Evolutionary conservation across 2,797 vertebrate species (phyloP), one percentile per base, ranked within the genome.

Genomic region (Argentina silus): DNA sequence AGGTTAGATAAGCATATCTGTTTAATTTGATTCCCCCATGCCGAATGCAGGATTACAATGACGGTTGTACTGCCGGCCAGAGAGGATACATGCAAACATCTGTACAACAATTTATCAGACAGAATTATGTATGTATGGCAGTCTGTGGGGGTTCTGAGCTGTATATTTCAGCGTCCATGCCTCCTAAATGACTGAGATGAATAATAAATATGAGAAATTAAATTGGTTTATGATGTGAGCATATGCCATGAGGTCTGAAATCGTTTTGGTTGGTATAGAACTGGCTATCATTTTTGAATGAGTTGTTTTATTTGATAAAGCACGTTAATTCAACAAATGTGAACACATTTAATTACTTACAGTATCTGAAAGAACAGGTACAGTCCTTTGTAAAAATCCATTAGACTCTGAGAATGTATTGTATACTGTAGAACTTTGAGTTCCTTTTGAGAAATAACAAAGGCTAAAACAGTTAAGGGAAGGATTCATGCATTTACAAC

Each of bases 1-100:
- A 94, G 88, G 87, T 92, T 92, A 92, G 93, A 85, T 93, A 88
- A 93, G 95, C 94, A 95, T 91, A 93, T 93, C 93, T 92, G 85
- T 94, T 93, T 95, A 89, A 93, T 85, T 93, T 91, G 23, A 93
- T 93, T 93, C 85, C 78, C 7, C 21, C 12, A 10, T 74, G 79
- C 80, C 68, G 78, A 93, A 91, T 92, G 87, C 85, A 82, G 91
- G 93, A 95, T 95, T 95, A 95, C 92, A 85, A 85, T 87, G 90
- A 19, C 15, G 12, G 19, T 67, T 12, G 23, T 36, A 27, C 1
- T 60, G 9, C 76, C 88, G 83, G 81, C 76, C 45, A 85, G 81
- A 86, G 71, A 78, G 78, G 73, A 87, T 79, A 83, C 85, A 90
- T 88, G 82, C 78, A 87, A 92, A 92, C 92, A 93, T 93, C 90